These are phyloP conservation scores for Sericinus montela DNA, from an alignment of 2,888 invertebrate species.

Conservation along the genomic window DNA sequence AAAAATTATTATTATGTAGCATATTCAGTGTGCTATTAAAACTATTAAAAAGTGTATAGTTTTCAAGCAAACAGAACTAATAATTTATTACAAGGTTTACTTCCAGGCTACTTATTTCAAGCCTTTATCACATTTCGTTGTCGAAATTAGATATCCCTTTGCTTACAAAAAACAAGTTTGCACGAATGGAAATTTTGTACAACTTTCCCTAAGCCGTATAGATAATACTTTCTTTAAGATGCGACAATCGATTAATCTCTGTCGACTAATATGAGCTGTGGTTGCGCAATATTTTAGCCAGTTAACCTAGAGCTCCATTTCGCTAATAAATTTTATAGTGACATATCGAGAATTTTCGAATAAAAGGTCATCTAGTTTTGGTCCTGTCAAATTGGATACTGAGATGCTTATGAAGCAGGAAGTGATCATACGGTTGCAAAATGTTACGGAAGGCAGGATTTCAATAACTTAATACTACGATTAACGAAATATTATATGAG, in stretches of 20 bases:
- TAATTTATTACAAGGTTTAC: too few species aligned
- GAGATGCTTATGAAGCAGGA: slow-evolving; percentile 25
- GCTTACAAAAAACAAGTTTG: slow-evolving; percentile 62
- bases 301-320: slow-evolving; percentile 42
- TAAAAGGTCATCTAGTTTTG: slow-evolving; percentile 32
- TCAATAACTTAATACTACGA: slow-evolving; percentile 22
- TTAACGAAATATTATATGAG: neutral
- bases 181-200: slow-evolving; percentile 66
- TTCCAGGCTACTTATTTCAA: too few species aligned
- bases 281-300: slow-evolving; percentile 58
- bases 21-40: too few species aligned
- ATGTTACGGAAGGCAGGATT: slow-evolving; percentile 45
- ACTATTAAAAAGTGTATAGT: too few species aligned
- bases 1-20: too few species aligned
- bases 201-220: slow-evolving; percentile 72
- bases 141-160: too few species aligned
- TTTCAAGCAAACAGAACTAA: too few species aligned
- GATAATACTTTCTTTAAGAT: slow-evolving; percentile 67
- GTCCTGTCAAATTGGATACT: slow-evolving; percentile 31
- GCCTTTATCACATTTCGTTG: too few species aligned
- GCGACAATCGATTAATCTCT: slow-evolving; percentile 69
- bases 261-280: slow-evolving; percentile 63
- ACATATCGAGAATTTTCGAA: slow-evolving; percentile 24
- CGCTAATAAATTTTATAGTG: slow-evolving; percentile 21
- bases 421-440: slow-evolving; percentile 47